Base-by-base conservation (phyloP, 2,797 vertebrate genomes). In the Tenualosa thibaudeaui region DNA sequence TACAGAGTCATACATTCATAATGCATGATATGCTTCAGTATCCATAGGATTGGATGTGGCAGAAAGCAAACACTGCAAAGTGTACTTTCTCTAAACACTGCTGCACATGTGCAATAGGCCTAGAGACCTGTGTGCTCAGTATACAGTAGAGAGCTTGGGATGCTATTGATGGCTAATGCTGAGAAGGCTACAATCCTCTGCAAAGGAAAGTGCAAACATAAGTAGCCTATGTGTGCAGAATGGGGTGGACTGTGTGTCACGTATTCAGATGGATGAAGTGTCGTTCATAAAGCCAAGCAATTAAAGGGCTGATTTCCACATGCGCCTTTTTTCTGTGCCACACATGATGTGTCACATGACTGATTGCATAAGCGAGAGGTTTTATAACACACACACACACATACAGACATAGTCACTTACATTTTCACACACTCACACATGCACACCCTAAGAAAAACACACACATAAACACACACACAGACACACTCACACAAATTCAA, bases 331-430 rank as follows among this genome's bases (percentile, higher is more conserved):
- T 9, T 12, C 50, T 68, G 62, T 68, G 24, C 62, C 62, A 26
- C 62, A 68, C n/a, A 68, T 68, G 62, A 68, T 26, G 26, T 1
- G 40, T 78, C 71, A 78, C 71, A 78, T 46, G 71, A 46, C 37
- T 37, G 71, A 78, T 78, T 78, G 40, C 40, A 46, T 78, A 78
- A 78, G 71, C 19, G 71, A 22, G 71, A 43, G 43, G 71, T 22
- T 15, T 75, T 75, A 5, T 40, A 19, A 22, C 6, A 22, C 54
- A 22, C 17, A 22, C 19, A 19, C 19, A 5, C 17, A 56, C 54
- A 56, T 17, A 56, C 54, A 56, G 17, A 40, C 13, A 71, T 13
- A 37, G 12, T 37, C 54, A 17, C 54, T 1, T 15, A 56, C 17
- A 19, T 5, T 0, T 3, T 53, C 24, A 31, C 60, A 31, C 60